phyloP scores from a whole-genome alignment of 2,888 invertebrate species.

The Catocala nupta region DNA sequence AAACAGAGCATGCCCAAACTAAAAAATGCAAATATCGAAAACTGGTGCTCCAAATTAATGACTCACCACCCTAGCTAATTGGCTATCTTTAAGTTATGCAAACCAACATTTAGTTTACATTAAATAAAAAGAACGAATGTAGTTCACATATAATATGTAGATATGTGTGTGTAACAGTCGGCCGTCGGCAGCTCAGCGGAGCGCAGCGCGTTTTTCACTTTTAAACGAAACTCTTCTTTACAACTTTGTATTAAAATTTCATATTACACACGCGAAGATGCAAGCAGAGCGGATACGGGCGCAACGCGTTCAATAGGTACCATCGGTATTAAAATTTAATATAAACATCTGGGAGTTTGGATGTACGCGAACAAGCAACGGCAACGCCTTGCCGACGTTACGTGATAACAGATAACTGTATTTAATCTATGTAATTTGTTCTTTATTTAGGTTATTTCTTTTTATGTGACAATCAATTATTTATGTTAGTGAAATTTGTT shows the following conservation, averaged over 20 bases:
- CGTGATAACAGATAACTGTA: conserved; percentile 13
- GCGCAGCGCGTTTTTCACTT: conserved; percentile 38
- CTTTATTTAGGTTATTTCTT: neutral
- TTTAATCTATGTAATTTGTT: neutral
- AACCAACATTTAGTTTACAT: too few relatives aligned
- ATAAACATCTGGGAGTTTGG: conserved; percentile 14
- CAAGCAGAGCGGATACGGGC: conserved; percentile 18
- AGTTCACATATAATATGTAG: neutral
- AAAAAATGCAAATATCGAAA: too few relatives aligned
- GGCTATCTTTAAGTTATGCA: too few relatives aligned
- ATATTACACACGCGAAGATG: conserved; percentile 34
- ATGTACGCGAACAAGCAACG: conserved; percentile 12
- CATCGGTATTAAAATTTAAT: conserved; percentile 33
- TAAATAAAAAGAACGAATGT: too few relatives aligned
- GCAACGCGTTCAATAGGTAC: conserved; percentile 29
- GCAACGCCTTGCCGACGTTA: conserved; percentile 14
- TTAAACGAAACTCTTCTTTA: conserved; percentile 39
- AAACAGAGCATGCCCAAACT: too few relatives aligned
- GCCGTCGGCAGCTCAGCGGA: conserved; percentile 19
- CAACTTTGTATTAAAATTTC: conserved; percentile 39
- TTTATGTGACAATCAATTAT: neutral
- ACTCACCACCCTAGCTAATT: too few relatives aligned
- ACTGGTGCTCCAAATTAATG: too few relatives aligned
- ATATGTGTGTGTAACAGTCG: conserved; percentile 2
- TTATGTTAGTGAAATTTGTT: too few relatives aligned